These are phyloP conservation scores for Drosophila cardini DNA, from an alignment of 1,140 invertebrate species.

Conservation along the genomic window DNA sequence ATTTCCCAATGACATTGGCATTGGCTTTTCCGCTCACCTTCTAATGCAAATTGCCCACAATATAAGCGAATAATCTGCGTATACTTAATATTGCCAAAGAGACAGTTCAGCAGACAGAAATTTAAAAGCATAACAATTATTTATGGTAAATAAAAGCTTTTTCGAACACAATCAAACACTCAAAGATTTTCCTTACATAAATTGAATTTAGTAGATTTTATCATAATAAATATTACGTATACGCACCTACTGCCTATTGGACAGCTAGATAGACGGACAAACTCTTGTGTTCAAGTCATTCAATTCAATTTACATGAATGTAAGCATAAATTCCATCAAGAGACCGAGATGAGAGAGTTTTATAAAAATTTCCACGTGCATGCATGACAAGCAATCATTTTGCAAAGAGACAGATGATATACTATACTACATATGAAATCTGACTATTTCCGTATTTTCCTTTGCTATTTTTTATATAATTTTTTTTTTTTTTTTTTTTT, in stretches of 20 bases:
- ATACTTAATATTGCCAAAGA: no score
- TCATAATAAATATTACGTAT: not conserved
- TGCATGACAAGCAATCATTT: constrained; percentile 18
- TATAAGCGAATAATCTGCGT: no score
- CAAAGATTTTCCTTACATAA: not conserved
- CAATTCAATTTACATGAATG: constrained; percentile 30
- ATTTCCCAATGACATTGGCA: constrained; percentile 58
- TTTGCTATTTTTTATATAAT: no score
- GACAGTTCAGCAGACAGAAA: no score
- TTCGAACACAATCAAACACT: no score
- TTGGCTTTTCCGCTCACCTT: constrained; percentile 35
- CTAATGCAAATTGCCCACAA: constrained; percentile 5
- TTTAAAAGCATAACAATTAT: no score
- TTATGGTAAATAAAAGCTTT: no score
- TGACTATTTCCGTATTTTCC: no score
- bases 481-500: no score
- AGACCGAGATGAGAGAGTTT: constrained; percentile 34
- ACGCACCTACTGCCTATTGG: not conserved
- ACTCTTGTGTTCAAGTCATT: constrained; percentile 14
- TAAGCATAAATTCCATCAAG: not conserved
- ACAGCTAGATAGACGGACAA: constrained; percentile 1
- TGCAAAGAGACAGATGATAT: constrained; percentile 18
- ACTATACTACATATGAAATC: not conserved
- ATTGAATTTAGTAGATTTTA: not conserved
- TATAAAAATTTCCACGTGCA: constrained; percentile 60